Evolutionary conservation across 1,140 invertebrate genomes (phyloP).

Genomic region (Caenorhabditis remanei): DNA sequence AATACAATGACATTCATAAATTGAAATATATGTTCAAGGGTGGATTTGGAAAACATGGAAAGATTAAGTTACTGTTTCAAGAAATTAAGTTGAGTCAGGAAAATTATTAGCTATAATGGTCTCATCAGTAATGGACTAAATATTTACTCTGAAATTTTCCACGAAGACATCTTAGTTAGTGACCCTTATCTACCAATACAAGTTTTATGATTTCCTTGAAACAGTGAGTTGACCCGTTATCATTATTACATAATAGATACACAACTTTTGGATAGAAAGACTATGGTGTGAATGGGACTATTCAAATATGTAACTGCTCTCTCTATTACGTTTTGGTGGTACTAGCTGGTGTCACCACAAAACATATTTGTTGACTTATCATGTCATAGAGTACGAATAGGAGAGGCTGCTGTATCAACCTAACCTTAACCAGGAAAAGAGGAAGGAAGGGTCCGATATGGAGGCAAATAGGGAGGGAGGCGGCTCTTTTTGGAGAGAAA

Average conservation of each 20-base stretch:
- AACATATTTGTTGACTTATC: conserved; percentile 51
- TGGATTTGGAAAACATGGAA: too few species aligned
- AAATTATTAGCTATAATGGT: too few species aligned
- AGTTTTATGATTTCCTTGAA: neutral
- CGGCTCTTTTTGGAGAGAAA: neutral
- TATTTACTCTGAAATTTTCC: neutral
- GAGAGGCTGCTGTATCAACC: conserved; percentile 39
- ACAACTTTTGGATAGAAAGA: neutral
- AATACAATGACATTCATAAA: neutral
- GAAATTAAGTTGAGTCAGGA: too few species aligned
- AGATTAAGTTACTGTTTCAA: too few species aligned
- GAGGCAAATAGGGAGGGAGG: neutral
- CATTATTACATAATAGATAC: conserved; percentile 7
- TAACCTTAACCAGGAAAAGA: conserved; percentile 16
- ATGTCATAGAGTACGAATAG: neutral
- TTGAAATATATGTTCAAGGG: neutral
- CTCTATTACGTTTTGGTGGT: conserved; percentile 15
- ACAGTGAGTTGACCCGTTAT: conserved; percentile 7
- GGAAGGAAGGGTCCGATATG: conserved; percentile 10
- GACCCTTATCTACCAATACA: neutral
- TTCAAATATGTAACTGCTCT: conserved; percentile 45
- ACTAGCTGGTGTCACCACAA: conserved; percentile 41
- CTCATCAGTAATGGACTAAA: too few species aligned
- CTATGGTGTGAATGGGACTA: conserved; percentile 7
- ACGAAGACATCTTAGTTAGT: too few species aligned